Base-by-base conservation (phyloP, 2,888 invertebrate species). In the Habrosyne pyritoides region DNA sequence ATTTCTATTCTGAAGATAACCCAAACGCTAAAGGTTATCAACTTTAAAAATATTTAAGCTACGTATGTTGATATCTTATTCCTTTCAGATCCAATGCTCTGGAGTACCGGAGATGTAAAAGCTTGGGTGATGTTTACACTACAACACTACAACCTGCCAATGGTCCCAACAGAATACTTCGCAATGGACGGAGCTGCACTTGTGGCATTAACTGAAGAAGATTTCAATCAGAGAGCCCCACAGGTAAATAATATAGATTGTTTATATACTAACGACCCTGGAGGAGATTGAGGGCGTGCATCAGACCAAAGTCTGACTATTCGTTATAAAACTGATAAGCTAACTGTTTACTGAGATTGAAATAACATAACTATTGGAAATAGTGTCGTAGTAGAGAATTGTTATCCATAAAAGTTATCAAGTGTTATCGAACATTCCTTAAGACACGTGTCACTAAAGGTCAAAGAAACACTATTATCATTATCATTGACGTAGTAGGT, bases 41-140 rank as follows among this genome's bases (percentile, higher is more conserved):
- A 21, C 12, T 10, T 33, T 52, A 14, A 22, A 21, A 10, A 24
- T 10, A 48, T n/a, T 46, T 26, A 8, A 36, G 21, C 14, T 53
- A 22, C 21, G 56, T 50, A 49, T n/a, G n/a, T 66, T 42, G 60
- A 50, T 8, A n/a, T 48, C 22, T 26, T 2, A 53, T 51, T 68
- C 52, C 58, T 91, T 91, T 7, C 90, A 98, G 98, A 98, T 94
- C 98, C 98, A 64, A 94, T 95, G 80, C 94, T 95, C 73, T 99
- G 98, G 98, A 96, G 95, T 71, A 92, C 95, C 14, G 94, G 95
- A 59, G 96, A 98, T 82, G 98, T 98, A 51, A 96, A 96, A 66
- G 95, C 97, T 21, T 99, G 98, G 98, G 94, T 98, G 59, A 94
- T 96, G 83, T 98, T 97, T 95, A 98, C 97, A 71, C 93, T 96